Percentiles rank a stretch among this genome's conserved stretches.
These are phyloP conservation scores for Theocolax elegans DNA, from an alignment of 1,140 invertebrate genomes.

Conservation along the genomic window DNA sequence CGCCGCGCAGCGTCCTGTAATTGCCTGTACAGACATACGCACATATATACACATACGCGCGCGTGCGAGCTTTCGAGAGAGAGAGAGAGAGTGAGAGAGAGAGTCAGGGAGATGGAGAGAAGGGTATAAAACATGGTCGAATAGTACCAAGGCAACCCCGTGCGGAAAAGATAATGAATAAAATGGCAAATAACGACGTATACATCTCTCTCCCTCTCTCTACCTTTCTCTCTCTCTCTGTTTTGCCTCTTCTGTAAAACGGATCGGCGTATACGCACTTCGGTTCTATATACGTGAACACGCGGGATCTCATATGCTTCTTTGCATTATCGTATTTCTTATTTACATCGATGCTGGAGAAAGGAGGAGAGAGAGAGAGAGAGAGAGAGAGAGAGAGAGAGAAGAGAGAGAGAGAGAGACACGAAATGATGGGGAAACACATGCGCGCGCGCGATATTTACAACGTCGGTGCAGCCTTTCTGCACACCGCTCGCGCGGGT, in stretches of 20 bases:
- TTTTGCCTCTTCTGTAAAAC: neutral
- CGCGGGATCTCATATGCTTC: slow-evolving; percentile 12
- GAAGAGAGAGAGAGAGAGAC: neutral
- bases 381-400: neutral
- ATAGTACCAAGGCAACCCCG: slow-evolving; percentile 34
- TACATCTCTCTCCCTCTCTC: slow-evolving; percentile 1
- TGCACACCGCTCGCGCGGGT: neutral
- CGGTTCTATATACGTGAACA: slow-evolving; percentile 24
- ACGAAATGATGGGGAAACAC: slow-evolving; percentile 18
- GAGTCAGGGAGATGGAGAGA: neutral
- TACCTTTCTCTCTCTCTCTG: slow-evolving; percentile 5
- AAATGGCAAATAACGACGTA: slow-evolving; percentile 52
- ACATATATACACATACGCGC: neutral
- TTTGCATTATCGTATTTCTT: slow-evolving; percentile 50
- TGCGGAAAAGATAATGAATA: slow-evolving; percentile 49
- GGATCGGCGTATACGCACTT: slow-evolving; percentile 16
- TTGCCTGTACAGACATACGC: slow-evolving; percentile 25
- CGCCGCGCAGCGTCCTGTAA: slow-evolving; percentile 21
- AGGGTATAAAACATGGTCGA: neutral
- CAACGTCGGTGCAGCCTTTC: slow-evolving; percentile 8
- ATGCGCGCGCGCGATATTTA: slow-evolving; percentile 18
- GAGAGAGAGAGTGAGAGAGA: slow-evolving; percentile 1
- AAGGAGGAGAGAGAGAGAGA: neutral
- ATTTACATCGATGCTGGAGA: slow-evolving; percentile 24
- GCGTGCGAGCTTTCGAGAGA: neutral